Percentiles rank a stretch among this genome's conserved stretches.
Conservation (phyloP, 2,888 invertebrate species). For the Oxystoma pomonae region DNA sequence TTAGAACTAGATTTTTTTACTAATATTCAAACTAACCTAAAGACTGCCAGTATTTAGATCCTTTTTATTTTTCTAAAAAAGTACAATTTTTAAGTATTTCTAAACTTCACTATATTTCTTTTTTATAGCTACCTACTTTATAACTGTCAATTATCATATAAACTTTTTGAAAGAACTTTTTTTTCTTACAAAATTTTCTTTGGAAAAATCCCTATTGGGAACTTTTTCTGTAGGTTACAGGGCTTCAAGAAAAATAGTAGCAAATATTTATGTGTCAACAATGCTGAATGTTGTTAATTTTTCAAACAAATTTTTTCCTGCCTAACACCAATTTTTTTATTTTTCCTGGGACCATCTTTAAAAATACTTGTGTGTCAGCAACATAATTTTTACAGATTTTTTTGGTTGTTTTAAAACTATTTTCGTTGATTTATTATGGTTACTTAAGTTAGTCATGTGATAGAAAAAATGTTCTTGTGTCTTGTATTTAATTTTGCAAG, state of each 20-base stretch:
- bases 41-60: not conserved
- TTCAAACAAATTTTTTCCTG: too few relatives aligned
- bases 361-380: not conserved
- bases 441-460: not conserved
- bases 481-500: not conserved
- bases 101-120: not conserved
- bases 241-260: too few relatives aligned
- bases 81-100: not conserved
- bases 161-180: not conserved
- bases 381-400: not conserved
- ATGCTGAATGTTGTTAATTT: too few relatives aligned
- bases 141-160: not conserved
- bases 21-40: not conserved
- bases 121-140: not conserved
- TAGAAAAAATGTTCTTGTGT: not conserved
- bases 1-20: not conserved
- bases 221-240: too few relatives aligned
- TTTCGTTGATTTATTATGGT: too few relatives aligned
- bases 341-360: not conserved
- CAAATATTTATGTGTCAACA: too few relatives aligned
- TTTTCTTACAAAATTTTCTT: too few relatives aligned
- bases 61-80: not conserved
- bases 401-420: not conserved
- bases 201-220: too few relatives aligned
- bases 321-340: too few relatives aligned